phyloP scores from a whole-genome alignment of 1,140 invertebrate genomes.

The Drosophila subobscura region DNA sequence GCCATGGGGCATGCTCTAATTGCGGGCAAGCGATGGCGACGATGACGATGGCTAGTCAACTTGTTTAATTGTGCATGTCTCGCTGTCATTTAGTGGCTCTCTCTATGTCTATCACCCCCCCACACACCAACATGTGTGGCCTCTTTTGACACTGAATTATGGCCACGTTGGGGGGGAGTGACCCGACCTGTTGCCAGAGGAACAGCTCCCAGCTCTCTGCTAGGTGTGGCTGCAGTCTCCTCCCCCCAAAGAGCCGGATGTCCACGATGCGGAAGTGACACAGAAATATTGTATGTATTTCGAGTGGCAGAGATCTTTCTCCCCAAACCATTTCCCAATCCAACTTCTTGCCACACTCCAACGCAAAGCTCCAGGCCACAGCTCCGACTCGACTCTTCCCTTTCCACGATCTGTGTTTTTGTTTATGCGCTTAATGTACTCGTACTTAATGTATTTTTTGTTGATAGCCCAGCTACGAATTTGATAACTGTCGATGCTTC shows the following conservation, averaged over 20 bases:
- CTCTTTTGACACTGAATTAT: conserved; percentile 38
- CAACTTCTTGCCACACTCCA: conserved; percentile 8
- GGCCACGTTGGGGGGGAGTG: conserved; percentile 12
- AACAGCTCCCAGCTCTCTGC: neutral
- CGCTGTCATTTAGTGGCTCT: conserved; percentile 56
- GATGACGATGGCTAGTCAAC: conserved; percentile 42
- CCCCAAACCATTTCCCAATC: too few species aligned
- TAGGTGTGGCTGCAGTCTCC: conserved; percentile 11
- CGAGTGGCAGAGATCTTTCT: too few species aligned
- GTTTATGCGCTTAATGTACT: conserved; percentile 40
- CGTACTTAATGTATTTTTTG: neutral
- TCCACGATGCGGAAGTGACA: conserved; percentile 36
- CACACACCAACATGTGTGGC: conserved; percentile 27
- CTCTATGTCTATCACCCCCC: neutral
- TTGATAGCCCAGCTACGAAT: conserved; percentile 10
- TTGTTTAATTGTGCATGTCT: conserved; percentile 80
- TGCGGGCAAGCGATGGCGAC: conserved; percentile 38
- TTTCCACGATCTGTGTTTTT: conserved; percentile 27
- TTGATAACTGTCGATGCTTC: conserved; percentile 13
- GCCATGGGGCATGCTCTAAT: conserved; percentile 27
- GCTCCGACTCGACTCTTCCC: too few species aligned
- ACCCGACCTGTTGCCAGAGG: conserved; percentile 44
- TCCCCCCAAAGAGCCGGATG: neutral
- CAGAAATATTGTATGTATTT: conserved; percentile 7
- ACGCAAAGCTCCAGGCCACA: too few species aligned